A percentile compares a stretch with the other conserved stretches of the same genome.
Conservation (phyloP, 2,797 vertebrate species). For the Pangasius macronema region DNA sequence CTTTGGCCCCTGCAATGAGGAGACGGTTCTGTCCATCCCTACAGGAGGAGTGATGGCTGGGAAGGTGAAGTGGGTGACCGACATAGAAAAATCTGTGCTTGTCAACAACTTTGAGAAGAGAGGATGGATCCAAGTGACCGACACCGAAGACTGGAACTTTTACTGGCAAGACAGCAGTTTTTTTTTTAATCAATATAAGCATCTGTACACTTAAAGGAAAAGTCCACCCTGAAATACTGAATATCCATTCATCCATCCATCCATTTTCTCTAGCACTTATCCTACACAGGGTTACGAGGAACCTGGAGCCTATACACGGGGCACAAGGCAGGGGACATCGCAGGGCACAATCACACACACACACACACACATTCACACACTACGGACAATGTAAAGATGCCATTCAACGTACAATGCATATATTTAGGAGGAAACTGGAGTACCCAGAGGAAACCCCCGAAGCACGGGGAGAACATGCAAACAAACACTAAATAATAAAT, state of each 20-base stretch:
- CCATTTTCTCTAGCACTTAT: too few relatives aligned
- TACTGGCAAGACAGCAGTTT: conserved; percentile 81
- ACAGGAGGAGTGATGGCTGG: conserved; percentile 84
- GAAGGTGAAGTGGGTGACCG: conserved; percentile 98
- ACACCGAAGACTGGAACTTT: conserved; percentile 97
- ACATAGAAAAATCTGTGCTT: conserved; percentile 97
- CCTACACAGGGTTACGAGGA: too few relatives aligned
- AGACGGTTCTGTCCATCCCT: conserved; percentile 19
- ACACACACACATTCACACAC: too few relatives aligned
- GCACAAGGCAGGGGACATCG: too few relatives aligned
- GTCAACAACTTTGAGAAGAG: conserved; percentile 99
- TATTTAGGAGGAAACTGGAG: too few relatives aligned
- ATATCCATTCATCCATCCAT: too few relatives aligned
- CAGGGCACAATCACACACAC: too few relatives aligned
- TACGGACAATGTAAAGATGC: too few relatives aligned
- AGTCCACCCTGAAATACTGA: neutral
- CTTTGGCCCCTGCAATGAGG: conserved; percentile 34
- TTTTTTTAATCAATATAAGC: neutral
- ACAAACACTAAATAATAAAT: neutral
- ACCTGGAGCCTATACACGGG: too few relatives aligned
- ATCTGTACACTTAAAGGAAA: neutral
- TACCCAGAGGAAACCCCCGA: too few relatives aligned
- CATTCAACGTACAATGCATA: too few relatives aligned
- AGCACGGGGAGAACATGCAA: too few relatives aligned
- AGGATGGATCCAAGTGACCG: conserved; percentile 91